Base-by-base conservation (phyloP, 2,113 vertebrate genomes). In the Python bivittatus region DNA sequence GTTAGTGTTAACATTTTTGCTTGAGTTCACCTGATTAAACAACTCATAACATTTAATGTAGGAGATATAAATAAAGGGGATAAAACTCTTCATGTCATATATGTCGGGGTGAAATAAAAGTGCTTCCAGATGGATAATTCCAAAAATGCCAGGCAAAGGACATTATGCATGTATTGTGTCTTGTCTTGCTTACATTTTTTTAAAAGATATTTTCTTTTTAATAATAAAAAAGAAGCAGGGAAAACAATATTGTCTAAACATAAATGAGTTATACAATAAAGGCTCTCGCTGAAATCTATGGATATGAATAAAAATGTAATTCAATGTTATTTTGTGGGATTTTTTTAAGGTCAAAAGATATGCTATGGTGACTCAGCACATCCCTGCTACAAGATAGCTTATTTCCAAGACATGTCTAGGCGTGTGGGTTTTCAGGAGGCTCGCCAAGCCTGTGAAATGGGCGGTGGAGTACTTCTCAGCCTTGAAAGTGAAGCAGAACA, bases 341-440 rank as follows among this genome's bases (percentile, higher is more conserved):
- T 27, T 92, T 86, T 97, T 97, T 48, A 96, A 99, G 99, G 99
- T 95, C 99, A 99, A 95, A 99, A 97, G 3, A 97, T 99, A 92
- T 99, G 99, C 92, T 96, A 98, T 22, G 97, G 98, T 0, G 98
- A 97, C 42, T 92, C 97, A 0, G 97, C 98, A 86, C 97, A 58
- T 13, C 98, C 98, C 0, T 99, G 99, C 96, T 99, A 99, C 96
- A 99, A 99, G 92, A 98, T 99, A 17, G 99, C 99, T 1, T 99
- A 99, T 94, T 99, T 99, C 97, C 98, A 98, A 0, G 98, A 99
- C 7, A 96, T 99, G 94, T 98, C 98, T 1, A 98, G 99, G 87
- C 98, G 99, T 0, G 98, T 99, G 33, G 98, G 98, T 44, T 99
- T 99, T 93, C 96, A 96, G 88, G 99, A 99, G 94, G 99, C 99